These are phyloP conservation scores for Drosophila incognita DNA, from an alignment of 2,888 invertebrate genomes.

Conservation along the genomic window DNA sequence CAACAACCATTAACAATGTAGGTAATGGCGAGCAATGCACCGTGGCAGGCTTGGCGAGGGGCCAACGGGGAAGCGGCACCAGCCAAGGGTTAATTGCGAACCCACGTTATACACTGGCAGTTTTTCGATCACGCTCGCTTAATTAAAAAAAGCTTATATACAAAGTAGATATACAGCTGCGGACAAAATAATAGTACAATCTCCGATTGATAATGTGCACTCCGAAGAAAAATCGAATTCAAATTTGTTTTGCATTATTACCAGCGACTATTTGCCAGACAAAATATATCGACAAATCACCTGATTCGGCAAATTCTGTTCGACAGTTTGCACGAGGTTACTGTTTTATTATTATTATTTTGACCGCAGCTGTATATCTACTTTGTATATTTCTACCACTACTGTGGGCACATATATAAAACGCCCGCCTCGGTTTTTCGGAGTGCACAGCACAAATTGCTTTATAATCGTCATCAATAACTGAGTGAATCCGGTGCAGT, in stretches of 20 bases:
- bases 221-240: not conserved
- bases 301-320: not conserved
- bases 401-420: not conserved
- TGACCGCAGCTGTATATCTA: not conserved
- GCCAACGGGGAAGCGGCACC: not conserved
- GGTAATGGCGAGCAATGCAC: slow-evolving; percentile 17
- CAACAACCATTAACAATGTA: slow-evolving; percentile 27
- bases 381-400: not conserved
- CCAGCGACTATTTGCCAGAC: not conserved
- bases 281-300: not conserved
- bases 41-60: not conserved
- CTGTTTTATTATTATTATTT: not conserved
- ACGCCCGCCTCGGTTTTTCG: not conserved
- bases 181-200: not conserved
- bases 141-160: slow-evolving; percentile 57
- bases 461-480: slow-evolving; percentile 80
- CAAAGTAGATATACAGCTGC: not conserved
- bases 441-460: slow-evolving; percentile 66
- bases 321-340: not conserved
- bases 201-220: not conserved
- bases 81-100: slow-evolving; percentile 74
- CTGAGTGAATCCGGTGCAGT: slow-evolving; percentile 68
- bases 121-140: slow-evolving; percentile 53
- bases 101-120: slow-evolving; percentile 56
- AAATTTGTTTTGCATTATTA: not conserved